Evolutionary conservation across 2,797 vertebrate species (phyloP), one percentile per base, ranked within the genome.

Genomic region (Aselliscus stoliczkanus): DNA sequence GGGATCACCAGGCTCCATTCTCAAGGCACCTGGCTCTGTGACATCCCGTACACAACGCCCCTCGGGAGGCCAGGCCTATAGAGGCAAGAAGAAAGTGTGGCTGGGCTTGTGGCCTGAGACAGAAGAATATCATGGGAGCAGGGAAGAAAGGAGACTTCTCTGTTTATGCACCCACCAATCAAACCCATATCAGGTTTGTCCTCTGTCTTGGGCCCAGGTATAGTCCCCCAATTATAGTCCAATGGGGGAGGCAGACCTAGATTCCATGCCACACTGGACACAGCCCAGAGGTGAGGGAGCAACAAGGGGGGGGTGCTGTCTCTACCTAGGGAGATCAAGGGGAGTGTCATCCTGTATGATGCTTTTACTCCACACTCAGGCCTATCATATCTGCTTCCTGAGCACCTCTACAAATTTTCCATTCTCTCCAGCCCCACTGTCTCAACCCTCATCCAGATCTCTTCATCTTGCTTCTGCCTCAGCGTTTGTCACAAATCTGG

Each of bases 61-160:
- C 91, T 99, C 99, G 96, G 97, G 97, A 5, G 99, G 99, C 96
- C 98, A 98, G 8, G 98, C 99, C 99, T 99, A 81, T 13, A 65
- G 82, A 95, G 64, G 86, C 58, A 90, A 83, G 81, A 81, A 7
- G 50, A 67, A 72, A 88, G 10, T 20, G 54, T 37, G 29, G 23
- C 60, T 86, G 58, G 58, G 60, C 34, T 75, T 50, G 42, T 39
- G 56, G 56, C 67, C 42, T 34, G 50, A 73, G 39, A 67, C 81
- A 82, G 39, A 88, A 60, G 52, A 44, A 39, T 47, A 18, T n/a
- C 25, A 9, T 23, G 25, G 64, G 20, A 73, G 17, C 17, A 62
- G 44, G 60, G 29, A 37, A 81, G 75, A 80, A 76, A 91, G 64
- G 14, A 64, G 31, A 17, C 47, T 1, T 62, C 56, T 13, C 31